phyloP scores from a whole-genome alignment of 2,888 invertebrate species.

The Drosophila nigritarsus region DNA sequence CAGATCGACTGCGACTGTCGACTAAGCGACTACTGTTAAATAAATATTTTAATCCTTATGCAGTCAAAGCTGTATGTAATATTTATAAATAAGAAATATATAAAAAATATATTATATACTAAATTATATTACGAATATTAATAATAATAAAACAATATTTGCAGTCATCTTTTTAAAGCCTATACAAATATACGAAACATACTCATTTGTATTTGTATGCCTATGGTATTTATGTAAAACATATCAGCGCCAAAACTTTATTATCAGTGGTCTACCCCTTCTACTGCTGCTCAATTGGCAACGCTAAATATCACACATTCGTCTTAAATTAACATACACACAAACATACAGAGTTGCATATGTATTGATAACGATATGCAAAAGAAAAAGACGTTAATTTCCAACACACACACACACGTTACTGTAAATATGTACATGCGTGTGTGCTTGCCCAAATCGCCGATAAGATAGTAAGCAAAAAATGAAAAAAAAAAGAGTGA shows the following conservation, averaged over 20 bases:
- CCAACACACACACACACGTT: conserved; percentile 1
- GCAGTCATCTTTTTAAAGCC: neutral
- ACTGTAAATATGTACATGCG: neutral
- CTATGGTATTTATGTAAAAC: neutral
- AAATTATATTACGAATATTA: neutral
- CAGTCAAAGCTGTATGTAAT: neutral
- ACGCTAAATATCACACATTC: conserved; percentile 32
- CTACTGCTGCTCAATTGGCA: conserved; percentile 12
- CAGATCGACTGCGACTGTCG: neutral
- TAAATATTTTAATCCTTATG: neutral
- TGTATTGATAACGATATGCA: neutral
- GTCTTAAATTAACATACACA: conserved; percentile 7
- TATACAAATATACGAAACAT: neutral
- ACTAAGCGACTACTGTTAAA: neutral
- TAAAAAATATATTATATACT: neutral
- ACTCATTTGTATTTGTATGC: neutral
- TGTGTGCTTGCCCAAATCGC: conserved; percentile 8
- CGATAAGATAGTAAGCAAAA: conserved; percentile 66
- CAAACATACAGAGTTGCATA: conserved; percentile 1
- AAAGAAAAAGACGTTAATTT: conserved; percentile 9
- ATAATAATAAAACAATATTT: neutral
- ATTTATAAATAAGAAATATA: neutral
- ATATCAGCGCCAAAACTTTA: neutral
- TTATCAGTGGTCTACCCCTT: conserved; percentile 2
- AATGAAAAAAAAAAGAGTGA: conserved; percentile 41